Evolutionary conservation across 64 coral and sea anemone genomes (phyloP).

Genomic region (Orbicella faveolata): DNA sequence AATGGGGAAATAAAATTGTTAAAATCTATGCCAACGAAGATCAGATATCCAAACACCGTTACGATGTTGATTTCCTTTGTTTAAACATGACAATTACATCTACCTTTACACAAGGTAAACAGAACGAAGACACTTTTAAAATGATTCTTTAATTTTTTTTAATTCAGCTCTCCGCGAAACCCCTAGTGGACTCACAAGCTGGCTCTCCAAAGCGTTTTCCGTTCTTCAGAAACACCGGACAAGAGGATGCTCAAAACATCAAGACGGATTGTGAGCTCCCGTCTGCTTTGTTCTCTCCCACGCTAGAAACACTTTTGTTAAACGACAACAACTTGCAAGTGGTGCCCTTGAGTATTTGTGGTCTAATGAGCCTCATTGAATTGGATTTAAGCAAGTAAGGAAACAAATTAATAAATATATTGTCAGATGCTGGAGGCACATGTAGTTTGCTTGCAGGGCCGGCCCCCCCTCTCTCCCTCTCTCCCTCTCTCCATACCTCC

Average conservation of each 20-base stretch:
- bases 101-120: too few relatives aligned
- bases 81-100: too few relatives aligned
- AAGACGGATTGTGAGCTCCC: constrained; percentile 86
- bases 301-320: constrained; percentile 77
- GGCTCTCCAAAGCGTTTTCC: constrained; percentile 49
- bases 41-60: too few relatives aligned
- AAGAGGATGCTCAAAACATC: constrained; percentile 59
- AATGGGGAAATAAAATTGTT: too few relatives aligned
- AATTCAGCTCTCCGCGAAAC: constrained; percentile 61
- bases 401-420: background rate
- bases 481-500: background rate
- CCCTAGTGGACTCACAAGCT: constrained; percentile 30
- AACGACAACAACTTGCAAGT: constrained; percentile 77
- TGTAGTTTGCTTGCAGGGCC: background rate
- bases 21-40: too few relatives aligned
- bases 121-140: background rate
- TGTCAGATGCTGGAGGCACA: background rate
- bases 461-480: background rate
- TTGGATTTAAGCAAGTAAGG: constrained; percentile 93
- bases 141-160: background rate
- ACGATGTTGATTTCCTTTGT: too few relatives aligned
- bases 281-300: constrained; percentile 62
- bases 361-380: constrained; percentile 71
- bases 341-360: constrained; percentile 76
- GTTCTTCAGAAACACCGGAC: constrained; percentile 52